phyloP scores from a whole-genome alignment of 2,888 invertebrate genomes.

The Gortyna flavago region DNA sequence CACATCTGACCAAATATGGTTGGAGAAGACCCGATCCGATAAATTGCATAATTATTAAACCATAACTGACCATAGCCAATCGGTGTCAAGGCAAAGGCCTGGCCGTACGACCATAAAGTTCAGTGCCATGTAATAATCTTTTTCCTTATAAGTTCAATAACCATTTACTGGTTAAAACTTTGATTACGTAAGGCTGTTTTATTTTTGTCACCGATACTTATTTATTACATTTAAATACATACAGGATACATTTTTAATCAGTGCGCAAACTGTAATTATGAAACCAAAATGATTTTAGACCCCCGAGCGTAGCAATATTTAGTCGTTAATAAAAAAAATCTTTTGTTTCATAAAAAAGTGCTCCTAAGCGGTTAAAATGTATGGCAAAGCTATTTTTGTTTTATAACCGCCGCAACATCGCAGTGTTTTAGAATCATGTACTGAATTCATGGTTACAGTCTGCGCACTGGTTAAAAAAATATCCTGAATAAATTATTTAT shows the following conservation, averaged over 20 bases:
- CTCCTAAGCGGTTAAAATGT: too few species aligned
- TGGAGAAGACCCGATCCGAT: constrained; percentile 9
- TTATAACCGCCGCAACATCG: too few species aligned
- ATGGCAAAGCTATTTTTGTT: too few species aligned
- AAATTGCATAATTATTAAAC: constrained; percentile 35
- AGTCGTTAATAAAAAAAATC: too few species aligned
- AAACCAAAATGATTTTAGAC: too few species aligned
- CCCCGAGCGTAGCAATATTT: too few species aligned
- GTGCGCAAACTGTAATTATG: too few species aligned
- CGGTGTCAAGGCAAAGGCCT: constrained; percentile 56
- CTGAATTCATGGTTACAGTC: not conserved
- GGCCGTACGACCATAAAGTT: constrained; percentile 45
- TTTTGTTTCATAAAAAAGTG: too few species aligned
- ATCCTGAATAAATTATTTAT: too few species aligned
- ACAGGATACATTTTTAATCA: too few species aligned
- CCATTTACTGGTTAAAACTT: constrained; percentile 27
- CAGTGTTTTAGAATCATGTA: too few species aligned
- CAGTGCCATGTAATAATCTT: constrained; percentile 45
- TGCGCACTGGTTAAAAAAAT: too few species aligned
- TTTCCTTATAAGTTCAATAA: constrained; percentile 60
- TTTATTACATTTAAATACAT: not conserved
- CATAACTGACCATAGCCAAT: constrained; percentile 18
- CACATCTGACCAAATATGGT: constrained; percentile 1
- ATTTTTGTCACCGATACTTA: not conserved
- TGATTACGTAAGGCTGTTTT: constrained; percentile 30